Evolutionary conservation across 2,113 vertebrate genomes (phyloP), one percentile per base, ranked within the genome.

Genomic region (Colaptes auratus): DNA sequence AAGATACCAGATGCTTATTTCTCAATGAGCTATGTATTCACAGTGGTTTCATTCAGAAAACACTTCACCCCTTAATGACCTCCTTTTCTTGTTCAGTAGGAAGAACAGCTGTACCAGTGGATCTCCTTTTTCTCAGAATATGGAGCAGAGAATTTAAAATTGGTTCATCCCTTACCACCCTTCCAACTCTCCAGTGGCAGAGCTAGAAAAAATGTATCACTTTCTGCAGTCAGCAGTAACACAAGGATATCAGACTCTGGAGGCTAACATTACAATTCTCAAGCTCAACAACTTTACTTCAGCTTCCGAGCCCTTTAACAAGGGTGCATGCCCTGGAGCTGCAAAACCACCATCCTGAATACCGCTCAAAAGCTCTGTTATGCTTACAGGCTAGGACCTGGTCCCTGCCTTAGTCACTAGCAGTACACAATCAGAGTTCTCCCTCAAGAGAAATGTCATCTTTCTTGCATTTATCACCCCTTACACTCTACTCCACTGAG

Each of bases 211-310:
- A 79, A 20, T 44, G 12, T 27, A 56, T 19, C 48, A 31, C 21
- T 7, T 77, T 31, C 46, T 14, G 15, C 56, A 73, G 60, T 2
- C 30, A 74, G 60, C 65, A 66, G 31, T 13, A 83, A 23, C 3
- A 2, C 52, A 14, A 1, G 9, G 69, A 13, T 5, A 4, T 3
- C 30, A 30, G 64, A 18, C 24, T 70, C 44, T 1, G 0, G 9
- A 35, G 65, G 52, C 4, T 2, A 59, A 11, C 0, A 1, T 3
- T 11, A 8, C 1, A 8, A 13, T 3, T n/a, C 30, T 24, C 15
- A 15, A 33, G 59, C 63, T 61, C 59, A 16, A 15, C 1, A 12
- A 67, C 56, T 66, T 16, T 36, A 16, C 28, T 79, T 20, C 76
- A 75, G 66, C 58, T 20, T 53, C 58, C 6, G 50, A 46, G 44